Evolutionary conservation across 2,113 vertebrate species (phyloP).

Genomic region (Aramus guarauna): DNA sequence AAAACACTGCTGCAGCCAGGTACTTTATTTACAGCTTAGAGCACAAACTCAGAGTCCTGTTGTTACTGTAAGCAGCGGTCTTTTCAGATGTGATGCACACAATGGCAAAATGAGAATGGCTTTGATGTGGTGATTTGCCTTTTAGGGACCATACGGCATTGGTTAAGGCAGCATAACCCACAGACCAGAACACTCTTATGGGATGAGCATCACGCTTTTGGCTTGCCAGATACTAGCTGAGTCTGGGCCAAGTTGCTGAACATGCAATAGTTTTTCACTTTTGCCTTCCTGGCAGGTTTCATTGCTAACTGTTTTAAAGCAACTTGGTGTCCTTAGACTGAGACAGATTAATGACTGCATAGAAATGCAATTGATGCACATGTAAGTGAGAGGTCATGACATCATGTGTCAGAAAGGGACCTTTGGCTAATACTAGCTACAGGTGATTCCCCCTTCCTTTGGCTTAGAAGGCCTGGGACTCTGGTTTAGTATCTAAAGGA

Average conservation of each 20-base stretch:
- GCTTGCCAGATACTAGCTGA: not conserved
- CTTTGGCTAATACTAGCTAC: not conserved
- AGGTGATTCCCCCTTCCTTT: not conserved
- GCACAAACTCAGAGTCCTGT: not conserved
- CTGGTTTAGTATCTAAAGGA: not conserved
- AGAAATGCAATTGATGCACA: not conserved
- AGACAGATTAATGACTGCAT: not conserved
- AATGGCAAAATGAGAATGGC: not conserved
- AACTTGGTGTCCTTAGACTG: not conserved
- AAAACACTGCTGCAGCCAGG: not conserved
- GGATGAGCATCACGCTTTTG: not conserved
- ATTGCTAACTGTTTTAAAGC: not conserved
- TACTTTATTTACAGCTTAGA: not conserved
- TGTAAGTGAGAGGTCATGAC: not conserved
- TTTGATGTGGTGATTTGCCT: conserved; percentile 1
- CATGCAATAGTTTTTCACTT: not conserved
- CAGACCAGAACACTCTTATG: not conserved
- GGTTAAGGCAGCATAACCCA: not conserved
- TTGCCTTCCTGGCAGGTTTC: not conserved
- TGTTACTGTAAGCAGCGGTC: not conserved
- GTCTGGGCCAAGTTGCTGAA: not conserved
- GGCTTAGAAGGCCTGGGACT: not conserved
- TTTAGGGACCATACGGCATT: not conserved
- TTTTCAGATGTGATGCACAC: not conserved
- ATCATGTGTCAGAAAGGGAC: not conserved